Conservation (phyloP, 1,140 invertebrate species). For the Pachyrhynchus sulphureomaculatus region DNA sequence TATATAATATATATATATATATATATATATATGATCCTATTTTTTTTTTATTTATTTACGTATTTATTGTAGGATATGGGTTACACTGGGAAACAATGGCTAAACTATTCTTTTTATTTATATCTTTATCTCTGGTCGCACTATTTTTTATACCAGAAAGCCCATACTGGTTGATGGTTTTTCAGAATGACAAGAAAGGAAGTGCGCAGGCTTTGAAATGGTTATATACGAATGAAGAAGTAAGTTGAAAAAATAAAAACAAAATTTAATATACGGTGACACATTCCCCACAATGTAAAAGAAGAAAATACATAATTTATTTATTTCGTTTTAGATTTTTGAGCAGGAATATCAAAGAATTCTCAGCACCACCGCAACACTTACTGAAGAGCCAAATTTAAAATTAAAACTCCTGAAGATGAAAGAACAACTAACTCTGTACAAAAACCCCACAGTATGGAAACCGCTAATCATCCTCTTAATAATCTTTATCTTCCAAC, state of each 20-base stretch:
- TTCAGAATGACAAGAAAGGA: conserved; percentile 46
- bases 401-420: conserved; percentile 22
- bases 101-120: conserved; percentile 50
- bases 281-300: neutral
- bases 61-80: conserved; percentile 48
- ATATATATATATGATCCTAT: no score
- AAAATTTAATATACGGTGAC: neutral
- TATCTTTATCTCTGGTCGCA: conserved; percentile 19
- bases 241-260: conserved; percentile 14
- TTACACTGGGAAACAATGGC: conserved; percentile 55
- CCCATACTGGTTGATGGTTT: conserved; percentile 58
- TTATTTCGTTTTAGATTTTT: conserved; percentile 51
- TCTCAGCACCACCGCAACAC: conserved; percentile 13
- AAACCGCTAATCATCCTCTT: conserved; percentile 57
- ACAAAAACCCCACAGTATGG: conserved; percentile 48
- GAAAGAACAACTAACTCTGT: conserved; percentile 25
- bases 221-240: conserved; percentile 49
- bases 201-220: conserved; percentile 51
- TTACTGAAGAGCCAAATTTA: neutral
- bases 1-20: no score
- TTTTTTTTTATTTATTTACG: no score
- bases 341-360: conserved; percentile 49
- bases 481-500: conserved; percentile 58
- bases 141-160: conserved; percentile 58
- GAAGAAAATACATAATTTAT: no score